A percentile compares a stretch with the other conserved stretches of the same genome.
Evolutionary conservation across 2,797 vertebrate genomes (phyloP).

Genomic region (Morus bassanus): DNA sequence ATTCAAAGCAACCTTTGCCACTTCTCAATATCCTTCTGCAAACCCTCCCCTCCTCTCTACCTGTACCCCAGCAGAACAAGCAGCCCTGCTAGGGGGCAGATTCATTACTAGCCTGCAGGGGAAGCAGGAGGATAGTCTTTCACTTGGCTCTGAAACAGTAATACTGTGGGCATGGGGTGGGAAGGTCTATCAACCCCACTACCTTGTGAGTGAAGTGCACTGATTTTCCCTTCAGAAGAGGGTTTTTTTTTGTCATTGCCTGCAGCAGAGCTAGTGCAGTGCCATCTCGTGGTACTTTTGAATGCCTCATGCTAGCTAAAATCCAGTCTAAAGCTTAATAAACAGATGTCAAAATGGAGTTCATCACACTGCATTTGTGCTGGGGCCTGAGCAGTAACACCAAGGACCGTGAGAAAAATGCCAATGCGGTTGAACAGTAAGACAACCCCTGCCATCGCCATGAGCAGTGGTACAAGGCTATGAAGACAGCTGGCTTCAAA

Average conservation of each 20-base stretch:
- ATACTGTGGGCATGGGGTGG: too few relatives aligned
- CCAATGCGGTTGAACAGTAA: not conserved
- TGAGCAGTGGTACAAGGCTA: not conserved
- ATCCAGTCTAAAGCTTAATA: not conserved
- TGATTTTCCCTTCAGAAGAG: not conserved
- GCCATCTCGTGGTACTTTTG: conserved; percentile 47
- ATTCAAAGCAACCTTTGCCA: not conserved
- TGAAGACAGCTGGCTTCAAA: not conserved
- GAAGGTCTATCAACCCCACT: not conserved
- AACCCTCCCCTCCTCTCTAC: not conserved
- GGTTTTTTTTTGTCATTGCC: not conserved
- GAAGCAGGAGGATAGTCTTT: not conserved
- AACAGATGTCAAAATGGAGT: not conserved
- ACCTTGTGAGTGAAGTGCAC: rapidly evolving
- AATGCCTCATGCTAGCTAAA: not conserved
- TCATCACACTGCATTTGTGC: not conserved
- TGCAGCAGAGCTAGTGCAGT: conserved; percentile 34
- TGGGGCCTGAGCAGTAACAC: not conserved
- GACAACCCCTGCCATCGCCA: not conserved
- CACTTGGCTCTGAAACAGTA: not conserved
- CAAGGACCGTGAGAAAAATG: rapidly evolving
- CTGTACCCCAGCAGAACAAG: not conserved
- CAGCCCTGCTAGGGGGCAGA: not conserved
- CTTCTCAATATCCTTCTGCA: not conserved
- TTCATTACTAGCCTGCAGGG: not conserved